These are phyloP conservation scores for Acestrorhynchus altus DNA, from an alignment of 2,797 vertebrate genomes.

Conservation along the genomic window DNA sequence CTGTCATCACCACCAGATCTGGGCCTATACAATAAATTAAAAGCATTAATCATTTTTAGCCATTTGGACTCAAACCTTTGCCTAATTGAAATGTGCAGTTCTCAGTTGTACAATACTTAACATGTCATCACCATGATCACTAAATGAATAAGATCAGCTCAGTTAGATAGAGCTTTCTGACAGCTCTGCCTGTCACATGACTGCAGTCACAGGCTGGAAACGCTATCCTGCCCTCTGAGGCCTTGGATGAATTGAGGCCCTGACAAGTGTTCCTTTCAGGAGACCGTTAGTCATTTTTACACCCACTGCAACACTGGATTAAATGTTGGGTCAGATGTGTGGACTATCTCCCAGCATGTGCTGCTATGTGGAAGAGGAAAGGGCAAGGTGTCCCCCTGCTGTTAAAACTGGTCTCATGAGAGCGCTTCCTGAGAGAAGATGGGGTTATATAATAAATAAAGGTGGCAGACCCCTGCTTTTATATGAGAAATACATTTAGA, in stretches of 20 bases:
- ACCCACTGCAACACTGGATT: constrained; percentile 55
- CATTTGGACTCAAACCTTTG: background rate
- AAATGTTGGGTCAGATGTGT: constrained; percentile 56
- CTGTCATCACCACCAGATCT: constrained; percentile 9
- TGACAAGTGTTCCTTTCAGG: constrained; percentile 71
- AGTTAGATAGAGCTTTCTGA: background rate
- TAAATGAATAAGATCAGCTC: background rate
- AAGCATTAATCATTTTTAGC: background rate
- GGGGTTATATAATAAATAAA: background rate
- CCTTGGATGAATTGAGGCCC: constrained; percentile 67
- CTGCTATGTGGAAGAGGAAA: constrained; percentile 28
- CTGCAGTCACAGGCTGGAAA: constrained; percentile 65
- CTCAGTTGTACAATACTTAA: background rate
- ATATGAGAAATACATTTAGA: too few relatives aligned
- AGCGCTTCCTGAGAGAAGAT: constrained; percentile 2
- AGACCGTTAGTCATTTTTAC: constrained; percentile 67
- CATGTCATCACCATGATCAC: background rate
- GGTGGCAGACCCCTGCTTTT: background rate
- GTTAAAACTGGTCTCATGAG: constrained; percentile 45
- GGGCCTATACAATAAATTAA: constrained; percentile 2
- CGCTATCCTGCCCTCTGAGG: constrained; percentile 62
- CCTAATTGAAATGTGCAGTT: background rate
- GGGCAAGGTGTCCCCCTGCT: constrained; percentile 74
- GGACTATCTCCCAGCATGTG: constrained; percentile 39
- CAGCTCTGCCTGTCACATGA: constrained; percentile 61